A percentile compares a stretch with the other conserved stretches of the same genome.
phyloP scores from a whole-genome alignment of 2,113 vertebrate genomes.

The Procavia capensis region DNA sequence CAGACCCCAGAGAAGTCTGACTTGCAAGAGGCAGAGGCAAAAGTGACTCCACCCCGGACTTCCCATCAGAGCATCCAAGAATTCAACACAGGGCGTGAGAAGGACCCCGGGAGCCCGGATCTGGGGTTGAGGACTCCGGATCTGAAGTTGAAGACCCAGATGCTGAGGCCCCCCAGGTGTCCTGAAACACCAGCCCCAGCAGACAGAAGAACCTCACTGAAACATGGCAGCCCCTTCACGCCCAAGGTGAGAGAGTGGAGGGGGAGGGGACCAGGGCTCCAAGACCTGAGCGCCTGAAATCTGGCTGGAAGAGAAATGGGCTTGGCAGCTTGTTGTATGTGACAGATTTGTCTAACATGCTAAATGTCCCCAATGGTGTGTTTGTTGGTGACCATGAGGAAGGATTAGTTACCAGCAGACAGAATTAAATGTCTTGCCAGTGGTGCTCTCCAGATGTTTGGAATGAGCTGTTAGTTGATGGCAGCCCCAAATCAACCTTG shows the following conservation, averaged over 20 bases:
- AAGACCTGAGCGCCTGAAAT: neutral
- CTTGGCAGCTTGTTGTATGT: fast-evolving
- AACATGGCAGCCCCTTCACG: slow-evolving; percentile 90
- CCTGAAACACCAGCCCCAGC: slow-evolving; percentile 88
- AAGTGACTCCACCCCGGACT: slow-evolving; percentile 56
- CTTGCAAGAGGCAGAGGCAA: neutral
- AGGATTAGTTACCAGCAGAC: neutral
- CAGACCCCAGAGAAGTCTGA: neutral
- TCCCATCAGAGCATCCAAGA: slow-evolving; percentile 47
- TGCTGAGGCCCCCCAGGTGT: neutral
- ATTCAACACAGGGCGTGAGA: neutral
- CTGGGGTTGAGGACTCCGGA: no score
- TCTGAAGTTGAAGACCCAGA: neutral
- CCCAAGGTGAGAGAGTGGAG: slow-evolving; percentile 89
- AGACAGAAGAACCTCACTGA: slow-evolving; percentile 88
- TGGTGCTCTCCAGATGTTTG: neutral
- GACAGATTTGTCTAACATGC: neutral
- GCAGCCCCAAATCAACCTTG: neutral
- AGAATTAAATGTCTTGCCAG: neutral
- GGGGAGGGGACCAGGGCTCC: neutral
- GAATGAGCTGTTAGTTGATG: neutral
- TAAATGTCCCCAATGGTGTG: fast-evolving
- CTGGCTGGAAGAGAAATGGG: neutral
- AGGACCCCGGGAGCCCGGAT: slow-evolving; percentile 61
- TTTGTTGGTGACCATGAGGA: neutral